Conservation (phyloP, 1,140 invertebrate genomes). For the Eumeta japonica region DNA sequence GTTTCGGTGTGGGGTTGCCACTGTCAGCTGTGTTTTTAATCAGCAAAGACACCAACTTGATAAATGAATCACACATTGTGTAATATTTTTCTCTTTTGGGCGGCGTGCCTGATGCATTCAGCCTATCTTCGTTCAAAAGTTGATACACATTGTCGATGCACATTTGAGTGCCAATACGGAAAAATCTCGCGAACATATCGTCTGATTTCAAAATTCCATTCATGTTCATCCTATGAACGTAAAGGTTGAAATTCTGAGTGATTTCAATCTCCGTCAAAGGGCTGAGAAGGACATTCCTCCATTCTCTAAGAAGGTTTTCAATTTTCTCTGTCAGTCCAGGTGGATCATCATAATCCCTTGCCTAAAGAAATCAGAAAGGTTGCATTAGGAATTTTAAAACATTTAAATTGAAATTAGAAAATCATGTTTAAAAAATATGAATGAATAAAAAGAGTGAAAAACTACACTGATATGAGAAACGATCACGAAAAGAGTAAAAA, state of each 20-base stretch:
- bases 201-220: slow-evolving; percentile 97
- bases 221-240: slow-evolving; percentile 95
- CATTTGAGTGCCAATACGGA: slow-evolving; percentile 94
- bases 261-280: slow-evolving; percentile 74
- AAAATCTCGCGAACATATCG: slow-evolving; percentile 95
- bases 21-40: slow-evolving; percentile 94
- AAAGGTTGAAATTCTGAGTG: slow-evolving; percentile 89
- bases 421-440: no score
- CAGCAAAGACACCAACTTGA: slow-evolving; percentile 88
- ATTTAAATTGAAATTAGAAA: no score
- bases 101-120: slow-evolving; percentile 50
- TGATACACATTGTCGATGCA: slow-evolving; percentile 95
- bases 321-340: slow-evolving; percentile 93
- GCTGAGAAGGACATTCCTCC: slow-evolving; percentile 88
- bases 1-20: slow-evolving; percentile 88
- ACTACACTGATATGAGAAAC: no score
- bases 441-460: no score
- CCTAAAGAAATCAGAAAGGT: slow-evolving; percentile 50
- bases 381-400: no score
- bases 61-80: slow-evolving; percentile 92
- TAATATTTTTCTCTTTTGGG: slow-evolving; percentile 88
- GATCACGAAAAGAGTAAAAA: slow-evolving; percentile 3
- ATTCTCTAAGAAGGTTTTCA: slow-evolving; percentile 90
- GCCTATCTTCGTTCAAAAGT: slow-evolving; percentile 58
- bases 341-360: slow-evolving; percentile 90